Evolutionary conservation across 2,888 invertebrate species (phyloP).

Genomic region (Crematogaster levior): DNA sequence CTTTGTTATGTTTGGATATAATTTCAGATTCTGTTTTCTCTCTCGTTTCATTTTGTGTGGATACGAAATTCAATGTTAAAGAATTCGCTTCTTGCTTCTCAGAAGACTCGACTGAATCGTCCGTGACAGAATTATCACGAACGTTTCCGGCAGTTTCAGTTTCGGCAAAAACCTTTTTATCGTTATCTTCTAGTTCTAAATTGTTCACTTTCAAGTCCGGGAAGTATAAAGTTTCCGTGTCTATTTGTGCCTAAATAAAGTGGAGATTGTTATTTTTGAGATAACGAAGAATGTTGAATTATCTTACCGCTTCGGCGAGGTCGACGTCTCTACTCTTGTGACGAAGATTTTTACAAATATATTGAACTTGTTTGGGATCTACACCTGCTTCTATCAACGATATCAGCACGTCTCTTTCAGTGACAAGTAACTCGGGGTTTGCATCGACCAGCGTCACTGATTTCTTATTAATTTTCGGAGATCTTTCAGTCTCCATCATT

Average conservation of each 20-base stretch:
- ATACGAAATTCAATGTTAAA: constrained; percentile 14
- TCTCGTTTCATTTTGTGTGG: constrained; percentile 13
- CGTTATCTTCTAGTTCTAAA: not conserved
- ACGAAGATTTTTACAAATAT: constrained; percentile 77
- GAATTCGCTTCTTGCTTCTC: not conserved
- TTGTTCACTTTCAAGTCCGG: not conserved
- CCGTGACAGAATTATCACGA: not conserved
- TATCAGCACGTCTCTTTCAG: constrained; percentile 78
- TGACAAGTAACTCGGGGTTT: constrained; percentile 79
- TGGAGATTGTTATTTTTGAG: not conserved
- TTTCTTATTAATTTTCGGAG: constrained; percentile 45
- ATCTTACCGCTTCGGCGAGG: constrained; percentile 69
- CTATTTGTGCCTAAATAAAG: constrained; percentile 13
- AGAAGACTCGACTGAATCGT: not conserved
- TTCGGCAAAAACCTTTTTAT: not conserved
- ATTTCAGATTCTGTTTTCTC: not conserved
- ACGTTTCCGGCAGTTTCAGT: not conserved
- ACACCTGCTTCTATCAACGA: constrained; percentile 80
- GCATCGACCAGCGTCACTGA: constrained; percentile 77
- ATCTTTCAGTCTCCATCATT: constrained; percentile 47
- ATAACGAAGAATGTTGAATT: not conserved
- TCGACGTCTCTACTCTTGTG: constrained; percentile 74
- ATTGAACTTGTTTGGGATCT: constrained; percentile 76
- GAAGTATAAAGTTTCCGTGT: not conserved
- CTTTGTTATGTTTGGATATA: not conserved